Conservation (phyloP, 1,140 invertebrate species). For the Amphibalanus amphitrite region DNA sequence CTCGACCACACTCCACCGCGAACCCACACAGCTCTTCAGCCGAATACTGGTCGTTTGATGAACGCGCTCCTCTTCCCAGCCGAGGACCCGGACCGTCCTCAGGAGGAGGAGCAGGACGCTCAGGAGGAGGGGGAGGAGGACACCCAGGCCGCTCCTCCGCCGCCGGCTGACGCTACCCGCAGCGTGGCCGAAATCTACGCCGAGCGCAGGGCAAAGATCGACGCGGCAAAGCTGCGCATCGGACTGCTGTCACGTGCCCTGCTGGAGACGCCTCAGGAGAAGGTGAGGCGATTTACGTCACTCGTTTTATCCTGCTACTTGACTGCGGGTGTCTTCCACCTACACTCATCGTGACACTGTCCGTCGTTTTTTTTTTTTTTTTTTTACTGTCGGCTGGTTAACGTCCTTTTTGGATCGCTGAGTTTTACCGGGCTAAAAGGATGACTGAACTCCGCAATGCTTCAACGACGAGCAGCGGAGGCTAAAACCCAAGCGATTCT, state of each 20-base stretch:
- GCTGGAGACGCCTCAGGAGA: background rate
- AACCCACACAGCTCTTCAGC: too few relatives aligned
- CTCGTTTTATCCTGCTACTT: too few relatives aligned
- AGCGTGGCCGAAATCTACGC: background rate
- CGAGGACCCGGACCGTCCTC: too few relatives aligned
- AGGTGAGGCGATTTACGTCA: background rate
- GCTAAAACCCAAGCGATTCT: too few relatives aligned
- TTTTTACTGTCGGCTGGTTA: background rate
- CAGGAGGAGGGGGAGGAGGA: background rate
- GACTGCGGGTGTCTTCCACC: background rate
- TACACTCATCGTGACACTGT: background rate
- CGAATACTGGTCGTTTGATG: too few relatives aligned
- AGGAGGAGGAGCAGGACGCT: background rate
- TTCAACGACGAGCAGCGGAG: too few relatives aligned
- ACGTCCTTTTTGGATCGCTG: background rate
- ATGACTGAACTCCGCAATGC: background rate
- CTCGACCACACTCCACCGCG: too few relatives aligned
- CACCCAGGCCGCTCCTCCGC: too few relatives aligned
- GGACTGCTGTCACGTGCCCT: background rate
- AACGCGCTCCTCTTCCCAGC: too few relatives aligned
- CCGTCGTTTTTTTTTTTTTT: background rate
- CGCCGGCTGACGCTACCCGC: background rate
- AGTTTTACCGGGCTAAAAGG: background rate
- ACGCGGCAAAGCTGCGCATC: background rate
- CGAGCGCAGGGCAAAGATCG: background rate